Conservation (phyloP, 37 sponge, comb jelly and placozoan species). For the Halichondria panicea region DNA sequence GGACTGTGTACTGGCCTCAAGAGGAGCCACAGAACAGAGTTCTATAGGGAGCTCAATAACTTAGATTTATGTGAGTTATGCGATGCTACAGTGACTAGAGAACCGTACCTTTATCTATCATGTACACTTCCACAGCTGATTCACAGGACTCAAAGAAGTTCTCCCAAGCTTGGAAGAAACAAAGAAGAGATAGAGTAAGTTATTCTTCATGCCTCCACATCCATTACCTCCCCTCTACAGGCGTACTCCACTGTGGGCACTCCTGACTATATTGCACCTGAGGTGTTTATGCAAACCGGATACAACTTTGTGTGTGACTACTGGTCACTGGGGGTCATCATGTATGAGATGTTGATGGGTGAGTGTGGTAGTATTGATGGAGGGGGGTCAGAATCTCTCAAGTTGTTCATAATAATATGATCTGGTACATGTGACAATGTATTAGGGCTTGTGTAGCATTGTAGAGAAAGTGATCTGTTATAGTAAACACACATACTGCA, state of each 20-base stretch:
- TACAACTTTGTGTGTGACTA: slow-evolving; percentile 89
- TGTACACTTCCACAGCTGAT: slow-evolving; percentile 36
- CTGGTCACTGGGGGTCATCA: slow-evolving; percentile 97
- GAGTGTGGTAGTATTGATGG: slow-evolving; percentile 22
- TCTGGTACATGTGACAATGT: too few species aligned
- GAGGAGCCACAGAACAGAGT: slow-evolving; percentile 94
- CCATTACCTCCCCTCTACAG: slow-evolving; percentile 26
- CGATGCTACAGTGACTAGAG: too few species aligned
- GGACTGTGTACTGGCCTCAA: slow-evolving; percentile 98
- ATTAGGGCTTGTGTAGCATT: too few species aligned
- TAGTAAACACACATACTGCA: neutral
- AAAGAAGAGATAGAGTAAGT: slow-evolving; percentile 79
- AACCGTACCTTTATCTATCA: neutral
- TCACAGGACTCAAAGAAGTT: slow-evolving; percentile 67
- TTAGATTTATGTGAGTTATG: slow-evolving; percentile 62
- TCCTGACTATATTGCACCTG: slow-evolving; percentile 99
- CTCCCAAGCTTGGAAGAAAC: slow-evolving; percentile 91
- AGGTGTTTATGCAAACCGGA: slow-evolving; percentile 91
- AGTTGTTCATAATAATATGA: too few species aligned
- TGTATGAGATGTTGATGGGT: slow-evolving; percentile 99
- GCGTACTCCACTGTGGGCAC: slow-evolving; percentile 97
- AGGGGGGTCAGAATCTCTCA: too few species aligned
- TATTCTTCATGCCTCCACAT: neutral
- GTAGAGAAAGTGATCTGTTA: too few species aligned
- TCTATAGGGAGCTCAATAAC: slow-evolving; percentile 87